A percentile compares a stretch with the other conserved stretches of the same genome.
These are phyloP conservation scores for Siphamia tubifer DNA, from an alignment of 2,113 vertebrate genomes.

Conservation along the genomic window DNA sequence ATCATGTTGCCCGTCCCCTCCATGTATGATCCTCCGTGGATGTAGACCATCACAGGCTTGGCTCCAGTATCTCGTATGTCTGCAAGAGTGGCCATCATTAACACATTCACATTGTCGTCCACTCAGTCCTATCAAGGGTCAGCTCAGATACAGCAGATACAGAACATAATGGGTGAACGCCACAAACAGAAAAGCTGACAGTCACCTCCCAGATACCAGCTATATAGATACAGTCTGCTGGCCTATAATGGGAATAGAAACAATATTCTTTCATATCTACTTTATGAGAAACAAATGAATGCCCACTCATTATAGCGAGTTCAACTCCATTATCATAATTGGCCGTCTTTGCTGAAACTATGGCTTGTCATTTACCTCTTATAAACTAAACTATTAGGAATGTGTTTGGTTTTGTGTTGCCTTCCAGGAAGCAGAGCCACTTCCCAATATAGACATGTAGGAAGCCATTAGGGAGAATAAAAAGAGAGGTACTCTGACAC, in stretches of 20 bases:
- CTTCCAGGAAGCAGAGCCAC: slow-evolving; percentile 43
- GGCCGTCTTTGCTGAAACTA: slow-evolving; percentile 38
- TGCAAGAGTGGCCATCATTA: slow-evolving; percentile 88
- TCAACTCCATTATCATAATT: slow-evolving; percentile 47
- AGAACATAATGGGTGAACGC: slow-evolving; percentile 27
- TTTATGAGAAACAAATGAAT: slow-evolving; percentile 48
- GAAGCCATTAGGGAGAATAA: slow-evolving; percentile 67
- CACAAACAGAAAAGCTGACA: slow-evolving; percentile 64
- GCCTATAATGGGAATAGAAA: slow-evolving; percentile 18
- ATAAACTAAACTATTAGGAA: slow-evolving; percentile 27
- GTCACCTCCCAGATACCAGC: slow-evolving; percentile 82
- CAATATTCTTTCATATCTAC: slow-evolving; percentile 30
- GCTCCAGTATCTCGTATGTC: slow-evolving; percentile 98
- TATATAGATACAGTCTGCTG: slow-evolving; percentile 21
- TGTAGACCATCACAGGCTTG: slow-evolving; percentile 99
- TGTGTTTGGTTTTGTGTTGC: slow-evolving; percentile 33
- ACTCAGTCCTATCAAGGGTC: slow-evolving; percentile 62
- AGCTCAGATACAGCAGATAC: slow-evolving; percentile 61
- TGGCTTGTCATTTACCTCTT: slow-evolving; percentile 35
- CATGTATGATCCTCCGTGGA: slow-evolving; percentile 99
- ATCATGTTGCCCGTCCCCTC: slow-evolving; percentile 99
- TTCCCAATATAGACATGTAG: slow-evolving; percentile 60
- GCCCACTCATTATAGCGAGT: slow-evolving; percentile 41
- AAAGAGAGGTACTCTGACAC: slow-evolving; percentile 66
- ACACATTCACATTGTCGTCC: slow-evolving; percentile 75